Conservation (phyloP, 2,888 invertebrate genomes). For the Palloptera scutellata region DNA sequence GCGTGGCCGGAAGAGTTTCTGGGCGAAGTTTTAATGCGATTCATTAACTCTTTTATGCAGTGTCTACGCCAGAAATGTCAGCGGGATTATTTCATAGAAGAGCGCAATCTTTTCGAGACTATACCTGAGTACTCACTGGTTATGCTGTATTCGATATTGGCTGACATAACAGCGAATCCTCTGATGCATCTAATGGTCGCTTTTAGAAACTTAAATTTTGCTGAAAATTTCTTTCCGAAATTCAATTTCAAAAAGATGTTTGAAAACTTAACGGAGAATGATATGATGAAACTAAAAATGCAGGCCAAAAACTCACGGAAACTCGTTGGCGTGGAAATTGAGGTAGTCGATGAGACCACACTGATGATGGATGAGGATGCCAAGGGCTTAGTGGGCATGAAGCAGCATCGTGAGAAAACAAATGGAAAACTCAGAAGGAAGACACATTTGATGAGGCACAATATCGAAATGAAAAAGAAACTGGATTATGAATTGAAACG, state of each 20-base stretch:
- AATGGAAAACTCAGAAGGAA: constrained; percentile 67
- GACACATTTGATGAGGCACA: constrained; percentile 57
- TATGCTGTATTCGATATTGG: constrained; percentile 73
- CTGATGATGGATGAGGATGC: constrained; percentile 58
- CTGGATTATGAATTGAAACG: constrained; percentile 46
- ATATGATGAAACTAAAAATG: constrained; percentile 63
- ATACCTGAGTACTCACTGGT: constrained; percentile 72
- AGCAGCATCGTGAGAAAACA: constrained; percentile 66
- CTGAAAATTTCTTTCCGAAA: constrained; percentile 71
- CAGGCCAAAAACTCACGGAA: constrained; percentile 49
- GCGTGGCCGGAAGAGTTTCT: constrained; percentile 79
- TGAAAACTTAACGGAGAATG: constrained; percentile 66
- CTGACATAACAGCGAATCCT: constrained; percentile 75
- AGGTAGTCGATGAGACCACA: constrained; percentile 34
- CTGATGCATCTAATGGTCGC: constrained; percentile 75
- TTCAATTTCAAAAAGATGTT: constrained; percentile 71
- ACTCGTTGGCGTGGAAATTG: constrained; percentile 43
- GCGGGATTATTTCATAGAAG: constrained; percentile 77
- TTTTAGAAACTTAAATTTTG: constrained; percentile 73
- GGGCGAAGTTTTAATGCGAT: constrained; percentile 72
- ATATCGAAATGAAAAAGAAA: constrained; percentile 47
- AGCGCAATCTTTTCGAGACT: constrained; percentile 77
- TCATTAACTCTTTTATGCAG: constrained; percentile 72
- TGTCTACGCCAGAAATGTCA: constrained; percentile 71
- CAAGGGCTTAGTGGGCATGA: constrained; percentile 65